Conservation (phyloP, 2,888 invertebrate species). For the Tipula confusa region DNA sequence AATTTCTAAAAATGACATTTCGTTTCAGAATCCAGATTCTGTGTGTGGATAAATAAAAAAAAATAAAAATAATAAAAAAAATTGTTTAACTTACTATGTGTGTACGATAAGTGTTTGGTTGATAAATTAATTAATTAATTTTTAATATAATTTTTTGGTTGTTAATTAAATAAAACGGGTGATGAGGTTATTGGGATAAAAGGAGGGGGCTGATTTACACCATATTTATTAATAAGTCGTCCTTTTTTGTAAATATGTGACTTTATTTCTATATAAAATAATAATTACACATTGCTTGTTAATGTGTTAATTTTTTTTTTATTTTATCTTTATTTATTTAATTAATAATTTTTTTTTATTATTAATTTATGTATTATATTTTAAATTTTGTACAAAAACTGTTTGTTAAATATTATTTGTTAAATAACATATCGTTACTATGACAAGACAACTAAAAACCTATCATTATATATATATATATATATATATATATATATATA, state of each 20-base stretch:
- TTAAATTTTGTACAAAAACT: too few species aligned
- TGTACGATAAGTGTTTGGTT: neutral
- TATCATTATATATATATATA: too few species aligned
- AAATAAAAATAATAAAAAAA: neutral
- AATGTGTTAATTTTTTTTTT: neutral
- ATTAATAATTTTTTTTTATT: too few species aligned
- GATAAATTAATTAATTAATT: neutral
- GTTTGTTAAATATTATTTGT: too few species aligned
- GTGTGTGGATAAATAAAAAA: neutral
- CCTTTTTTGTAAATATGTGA: neutral
- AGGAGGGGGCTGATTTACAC: neutral
- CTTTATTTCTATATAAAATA: neutral
- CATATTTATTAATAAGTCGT: neutral
- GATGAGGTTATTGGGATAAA: neutral
- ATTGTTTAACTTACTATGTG: too few species aligned
- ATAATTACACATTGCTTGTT: neutral
- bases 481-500: too few species aligned
- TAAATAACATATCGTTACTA: too few species aligned
- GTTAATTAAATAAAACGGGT: neutral
- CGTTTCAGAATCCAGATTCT: neutral
- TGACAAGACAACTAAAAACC: too few species aligned
- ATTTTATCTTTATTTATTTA: neutral
- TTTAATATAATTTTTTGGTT: neutral
- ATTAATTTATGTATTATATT: too few species aligned
- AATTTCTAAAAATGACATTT: slow-evolving; percentile 6